These are phyloP conservation scores for Drosophila mauritiana DNA, from an alignment of 1,140 invertebrate genomes.

Conservation along the genomic window DNA sequence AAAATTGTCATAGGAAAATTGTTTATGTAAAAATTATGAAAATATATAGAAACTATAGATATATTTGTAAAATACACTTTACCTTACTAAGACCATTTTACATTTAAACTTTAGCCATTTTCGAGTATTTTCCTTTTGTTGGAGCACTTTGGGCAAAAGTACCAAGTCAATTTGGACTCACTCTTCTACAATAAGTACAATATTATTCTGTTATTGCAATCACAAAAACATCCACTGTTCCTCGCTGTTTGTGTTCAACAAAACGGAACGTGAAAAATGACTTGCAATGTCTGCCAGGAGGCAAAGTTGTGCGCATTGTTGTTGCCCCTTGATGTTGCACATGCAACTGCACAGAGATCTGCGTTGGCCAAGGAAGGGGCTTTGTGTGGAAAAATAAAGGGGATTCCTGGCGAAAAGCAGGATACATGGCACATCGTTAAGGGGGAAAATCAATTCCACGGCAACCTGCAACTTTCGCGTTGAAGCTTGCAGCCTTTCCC, in stretches of 20 bases:
- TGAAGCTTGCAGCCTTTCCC: slow-evolving; percentile 17
- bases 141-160: not conserved
- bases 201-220: slow-evolving; percentile 13
- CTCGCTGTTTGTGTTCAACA: slow-evolving; percentile 7
- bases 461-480: slow-evolving; percentile 30
- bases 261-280: slow-evolving; percentile 43
- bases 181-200: slow-evolving; percentile 2
- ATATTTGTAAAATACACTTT: not conserved
- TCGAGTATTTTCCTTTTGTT: not conserved
- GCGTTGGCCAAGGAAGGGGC: slow-evolving; percentile 6
- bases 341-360: slow-evolving; percentile 31
- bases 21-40: not conserved
- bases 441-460: slow-evolving; percentile 56
- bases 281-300: slow-evolving; percentile 41
- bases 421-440: slow-evolving; percentile 38
- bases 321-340: slow-evolving; percentile 52
- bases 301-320: slow-evolving; percentile 50
- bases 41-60: not conserved
- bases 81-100: too few relatives aligned
- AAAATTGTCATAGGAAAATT: too few relatives aligned
- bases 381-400: not conserved
- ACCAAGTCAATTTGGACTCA: not conserved
- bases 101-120: not conserved
- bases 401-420: not conserved
- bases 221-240: slow-evolving; percentile 23